Base-by-base conservation (phyloP, 2,888 invertebrate genomes). In the Bellardia bayeri region DNA sequence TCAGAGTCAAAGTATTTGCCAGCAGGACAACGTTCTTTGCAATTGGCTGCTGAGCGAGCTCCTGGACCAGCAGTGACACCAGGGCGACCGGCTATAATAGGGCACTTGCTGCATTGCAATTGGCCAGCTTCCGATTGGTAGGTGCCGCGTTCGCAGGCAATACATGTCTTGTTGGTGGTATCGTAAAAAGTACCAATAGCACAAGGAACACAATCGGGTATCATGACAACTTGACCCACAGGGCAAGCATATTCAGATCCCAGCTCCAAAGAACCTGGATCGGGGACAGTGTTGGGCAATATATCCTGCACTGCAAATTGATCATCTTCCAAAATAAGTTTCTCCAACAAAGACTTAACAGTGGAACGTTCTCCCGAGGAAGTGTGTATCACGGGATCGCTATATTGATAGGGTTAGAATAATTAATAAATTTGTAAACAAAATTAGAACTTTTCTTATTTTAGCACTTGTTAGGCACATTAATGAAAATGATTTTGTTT, bases 81-180 rank as follows among this genome's bases (percentile, higher is more conserved):
- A 3, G 96, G 95, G 89, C 97, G 96, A n/a, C 98, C 98, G 16
- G 98, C 97, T 86, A 98, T 98, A 3, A 96, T 95, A 1, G 99
- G 98, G 93, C 99, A 99, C 71, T 97, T 95, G 69, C 96, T 97
- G 94, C 99, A 99, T 91, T 97, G 97, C 64, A 96, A 94, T 92
- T 98, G 98, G 0, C 98, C 98, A 2, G 97, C 96, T 94, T 98
- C 98, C 87, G 98, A 98, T 94, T 99, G 99, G 93, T 98, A 99
- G 0, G 96, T 97, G 88, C 99, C 99, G 58, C 97, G 94, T 0
- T 97, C 97, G 91, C 99, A 99, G 37, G 97, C 96, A 63, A 96
- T 94, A 92, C 99, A 99, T 23, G 96, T 95, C 91, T 96, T 96
- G 85, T 96, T 96, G 5, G 95, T 95, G 63, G 95, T 95, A 89